These are phyloP conservation scores for Caiman crocodilus DNA, from an alignment of 2,797 vertebrate species.

Conservation along the genomic window DNA sequence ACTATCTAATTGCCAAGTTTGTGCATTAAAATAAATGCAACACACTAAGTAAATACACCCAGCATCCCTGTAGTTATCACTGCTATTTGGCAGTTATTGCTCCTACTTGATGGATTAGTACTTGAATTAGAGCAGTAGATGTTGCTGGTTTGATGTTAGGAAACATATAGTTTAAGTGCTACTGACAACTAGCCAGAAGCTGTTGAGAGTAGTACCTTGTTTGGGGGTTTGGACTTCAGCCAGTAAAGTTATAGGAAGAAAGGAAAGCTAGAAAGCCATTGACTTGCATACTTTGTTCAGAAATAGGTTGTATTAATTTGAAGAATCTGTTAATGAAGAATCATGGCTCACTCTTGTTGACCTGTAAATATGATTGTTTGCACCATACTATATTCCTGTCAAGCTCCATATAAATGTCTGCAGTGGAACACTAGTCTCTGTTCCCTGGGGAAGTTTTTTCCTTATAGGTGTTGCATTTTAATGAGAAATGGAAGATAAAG, in stretches of 20 bases:
- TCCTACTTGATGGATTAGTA: background rate
- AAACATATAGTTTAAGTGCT: background rate
- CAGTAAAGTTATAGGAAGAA: background rate
- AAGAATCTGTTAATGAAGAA: background rate
- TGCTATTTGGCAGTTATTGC: background rate
- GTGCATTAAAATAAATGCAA: too few species aligned
- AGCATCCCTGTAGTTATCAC: background rate
- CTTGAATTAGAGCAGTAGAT: background rate
- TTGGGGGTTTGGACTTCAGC: background rate
- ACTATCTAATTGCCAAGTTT: too few species aligned
- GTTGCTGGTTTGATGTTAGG: background rate
- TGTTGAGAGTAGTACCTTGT: background rate
- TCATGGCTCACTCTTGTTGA: background rate
- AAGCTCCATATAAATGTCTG: background rate
- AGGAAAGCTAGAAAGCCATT: background rate
- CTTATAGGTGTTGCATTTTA: background rate
- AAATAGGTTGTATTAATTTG: background rate
- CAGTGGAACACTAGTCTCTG: background rate
- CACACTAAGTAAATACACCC: background rate
- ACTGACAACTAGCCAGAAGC: background rate
- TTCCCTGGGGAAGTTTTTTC: background rate
- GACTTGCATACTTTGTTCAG: background rate
- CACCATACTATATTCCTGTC: background rate
- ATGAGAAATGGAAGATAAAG: background rate
- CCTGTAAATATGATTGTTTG: background rate